A percentile compares a stretch with the other conserved stretches of the same genome.
phyloP scores from a whole-genome alignment of 2,797 vertebrate species.

The Luscinia luscinia region DNA sequence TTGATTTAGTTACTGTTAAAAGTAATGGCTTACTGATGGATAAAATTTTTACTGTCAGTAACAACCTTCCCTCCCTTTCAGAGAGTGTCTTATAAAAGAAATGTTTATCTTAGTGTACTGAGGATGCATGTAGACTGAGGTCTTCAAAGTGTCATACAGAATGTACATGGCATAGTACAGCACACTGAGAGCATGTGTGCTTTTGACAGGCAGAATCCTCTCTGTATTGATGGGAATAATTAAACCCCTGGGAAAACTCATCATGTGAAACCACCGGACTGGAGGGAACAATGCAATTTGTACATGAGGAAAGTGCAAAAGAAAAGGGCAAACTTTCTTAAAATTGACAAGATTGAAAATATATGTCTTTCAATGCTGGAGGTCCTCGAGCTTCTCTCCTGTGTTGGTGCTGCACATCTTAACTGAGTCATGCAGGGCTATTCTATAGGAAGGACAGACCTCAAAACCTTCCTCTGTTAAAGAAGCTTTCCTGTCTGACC shows the following conservation, averaged over 20 bases:
- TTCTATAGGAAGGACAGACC: not conserved
- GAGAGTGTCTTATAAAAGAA: not conserved
- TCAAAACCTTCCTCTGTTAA: not conserved
- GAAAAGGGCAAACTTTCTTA: not conserved
- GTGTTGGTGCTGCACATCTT: not conserved
- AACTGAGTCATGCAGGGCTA: not conserved
- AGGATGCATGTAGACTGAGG: not conserved
- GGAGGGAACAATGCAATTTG: not conserved
- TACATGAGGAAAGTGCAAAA: not conserved
- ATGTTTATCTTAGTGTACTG: not conserved
- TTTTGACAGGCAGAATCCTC: not conserved
- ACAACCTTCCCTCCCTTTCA: not conserved
- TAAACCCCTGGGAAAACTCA: not conserved
- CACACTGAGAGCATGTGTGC: rapidly evolving
- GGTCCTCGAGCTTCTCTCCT: not conserved
- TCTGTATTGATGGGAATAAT: not conserved
- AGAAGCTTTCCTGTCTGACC: rapidly evolving
- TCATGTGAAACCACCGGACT: not conserved
- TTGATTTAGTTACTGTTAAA: not conserved
- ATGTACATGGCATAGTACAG: not conserved
- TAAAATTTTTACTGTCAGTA: not conserved
- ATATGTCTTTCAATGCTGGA: not conserved
- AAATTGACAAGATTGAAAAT: not conserved
- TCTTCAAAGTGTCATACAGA: not conserved
- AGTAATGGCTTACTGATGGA: not conserved